Base-by-base conservation (phyloP, 2,797 vertebrate species). In the Pipistrellus pygmaeus region DNA sequence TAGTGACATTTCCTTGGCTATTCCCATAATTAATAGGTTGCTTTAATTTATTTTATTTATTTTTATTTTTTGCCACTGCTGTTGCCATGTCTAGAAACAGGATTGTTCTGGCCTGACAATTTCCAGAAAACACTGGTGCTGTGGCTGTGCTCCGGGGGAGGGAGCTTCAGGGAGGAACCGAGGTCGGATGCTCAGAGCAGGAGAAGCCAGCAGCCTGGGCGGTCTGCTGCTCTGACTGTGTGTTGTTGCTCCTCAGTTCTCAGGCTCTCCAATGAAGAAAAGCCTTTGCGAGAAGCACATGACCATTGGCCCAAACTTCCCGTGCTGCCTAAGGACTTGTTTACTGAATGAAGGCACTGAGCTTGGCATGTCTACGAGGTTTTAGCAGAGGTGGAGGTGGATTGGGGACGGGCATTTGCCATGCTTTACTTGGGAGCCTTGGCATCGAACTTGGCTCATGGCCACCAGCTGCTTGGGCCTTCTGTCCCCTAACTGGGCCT, bases 1-100 rank as follows among this genome's bases (percentile, higher is more conserved):
- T 32, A 66, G 57, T 86, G 84, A 92, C 44, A 62, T 85, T 44
- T 82, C 53, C 48, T 62, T 77, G 32, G 68, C 72, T 72, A 78
- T 95, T 92, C 90, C n/a, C 18, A 46, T 41, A 71, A 84, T 87
- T 93, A 85, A 88, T 23, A 27, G 76, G 38, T 35, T 38, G n/a
- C 57, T 72, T 88, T 23, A 1, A 35, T 55, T 53, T 53, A 53
- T 53, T 53, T 55, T 55, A 20, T 53, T 17, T 48, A 55, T 55
- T 55, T 41, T 72, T 85, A 14, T 57, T 75, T 84, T 82, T 53
- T 32, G 35, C 32, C 32, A 25, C 64, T 90, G 0, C 73, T 78
- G 23, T 95, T 88, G 44, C 32, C 41, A 8, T 73, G 27, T 88
- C 69, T 93, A 85, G 84, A 82, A 91, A 78, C 32, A 76, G 18